Evolutionary conservation across 2,113 vertebrate species (phyloP).

Genomic region (Bubo bubo): DNA sequence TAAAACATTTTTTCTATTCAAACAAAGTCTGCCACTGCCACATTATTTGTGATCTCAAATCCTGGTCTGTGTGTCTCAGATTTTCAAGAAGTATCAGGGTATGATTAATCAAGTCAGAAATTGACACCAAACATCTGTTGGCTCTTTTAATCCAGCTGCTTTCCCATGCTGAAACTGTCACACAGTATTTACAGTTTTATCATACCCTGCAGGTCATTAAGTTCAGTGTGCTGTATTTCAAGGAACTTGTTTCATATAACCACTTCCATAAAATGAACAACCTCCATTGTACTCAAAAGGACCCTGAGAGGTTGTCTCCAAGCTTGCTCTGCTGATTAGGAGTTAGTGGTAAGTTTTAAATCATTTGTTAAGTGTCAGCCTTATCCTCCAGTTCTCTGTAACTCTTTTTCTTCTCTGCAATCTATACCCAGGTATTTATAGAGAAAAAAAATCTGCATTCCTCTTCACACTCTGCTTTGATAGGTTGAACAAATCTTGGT

Average conservation of each 20-base stretch:
- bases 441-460: neutral
- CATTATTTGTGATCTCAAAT: neutral
- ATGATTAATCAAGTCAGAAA: constrained; percentile 9
- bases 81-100: neutral
- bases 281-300: neutral
- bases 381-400: neutral
- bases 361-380: neutral
- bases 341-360: neutral
- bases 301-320: neutral
- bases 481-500: neutral
- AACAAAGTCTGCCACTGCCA: neutral
- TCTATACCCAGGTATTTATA: neutral
- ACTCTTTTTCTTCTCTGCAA: neutral
- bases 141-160: neutral
- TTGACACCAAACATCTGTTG: neutral
- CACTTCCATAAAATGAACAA: neutral
- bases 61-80: neutral
- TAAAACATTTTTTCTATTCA: neutral
- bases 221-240: neutral
- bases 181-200: neutral
- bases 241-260: neutral
- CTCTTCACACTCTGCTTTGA: neutral
- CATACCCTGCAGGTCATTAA: neutral
- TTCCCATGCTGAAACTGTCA: neutral
- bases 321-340: neutral